Conservation (phyloP, 2,888 invertebrate genomes). For the Aelia acuminata region DNA sequence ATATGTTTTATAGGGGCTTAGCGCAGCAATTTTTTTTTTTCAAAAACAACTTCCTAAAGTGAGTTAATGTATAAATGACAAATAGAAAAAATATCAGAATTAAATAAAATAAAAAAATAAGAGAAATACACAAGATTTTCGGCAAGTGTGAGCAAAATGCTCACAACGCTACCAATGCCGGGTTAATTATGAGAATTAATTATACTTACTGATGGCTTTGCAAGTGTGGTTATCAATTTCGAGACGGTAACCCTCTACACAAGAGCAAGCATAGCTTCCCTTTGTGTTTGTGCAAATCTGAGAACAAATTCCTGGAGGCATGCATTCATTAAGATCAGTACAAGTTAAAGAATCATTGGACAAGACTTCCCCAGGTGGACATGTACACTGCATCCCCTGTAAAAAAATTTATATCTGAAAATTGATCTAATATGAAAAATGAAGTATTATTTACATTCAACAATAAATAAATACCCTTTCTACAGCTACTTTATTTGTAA, state of each 20-base stretch:
- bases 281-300: conserved; percentile 93
- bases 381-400: conserved; percentile 88
- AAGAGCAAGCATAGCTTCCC: conserved; percentile 89
- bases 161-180: too few relatives aligned
- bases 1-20: too few relatives aligned
- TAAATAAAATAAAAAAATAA: too few relatives aligned
- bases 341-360: conserved; percentile 79
- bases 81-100: too few relatives aligned
- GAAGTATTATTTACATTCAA: too few relatives aligned
- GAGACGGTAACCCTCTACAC: conserved; percentile 86
- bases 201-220: conserved; percentile 81
- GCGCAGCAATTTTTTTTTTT: too few relatives aligned
- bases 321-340: conserved; percentile 89
- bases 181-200: not conserved
- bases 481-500: too few relatives aligned
- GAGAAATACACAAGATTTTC: too few relatives aligned
- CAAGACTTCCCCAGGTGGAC: conserved; percentile 89
- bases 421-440: not conserved
- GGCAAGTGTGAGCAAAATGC: too few relatives aligned
- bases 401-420: conserved; percentile 47
- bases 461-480: too few relatives aligned
- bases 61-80: too few relatives aligned
- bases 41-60: too few relatives aligned
- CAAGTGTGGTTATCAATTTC: conserved; percentile 88
- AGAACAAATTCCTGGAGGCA: conserved; percentile 90